Evolutionary conservation across 2,888 invertebrate genomes (phyloP).

Genomic region (Agrochola litura): DNA sequence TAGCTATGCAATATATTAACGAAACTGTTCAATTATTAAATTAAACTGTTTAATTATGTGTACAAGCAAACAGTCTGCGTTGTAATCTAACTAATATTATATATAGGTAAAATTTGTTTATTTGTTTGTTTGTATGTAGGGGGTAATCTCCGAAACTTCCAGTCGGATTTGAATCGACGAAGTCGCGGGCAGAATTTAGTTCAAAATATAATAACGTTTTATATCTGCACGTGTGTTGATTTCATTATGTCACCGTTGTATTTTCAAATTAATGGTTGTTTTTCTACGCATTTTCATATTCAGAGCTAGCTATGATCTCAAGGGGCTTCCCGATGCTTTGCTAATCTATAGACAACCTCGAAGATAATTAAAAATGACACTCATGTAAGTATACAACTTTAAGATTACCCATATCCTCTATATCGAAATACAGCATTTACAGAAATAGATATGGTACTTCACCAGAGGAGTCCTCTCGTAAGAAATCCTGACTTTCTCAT

Average conservation of each 20-base stretch:
- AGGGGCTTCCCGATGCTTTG: not conserved
- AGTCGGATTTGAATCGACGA: no score
- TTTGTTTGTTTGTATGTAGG: no score
- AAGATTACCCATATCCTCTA: no score
- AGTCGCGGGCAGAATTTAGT: no score
- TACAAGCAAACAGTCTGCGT: not conserved
- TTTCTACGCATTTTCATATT: not conserved
- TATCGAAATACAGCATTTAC: not conserved
- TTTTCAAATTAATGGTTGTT: not conserved
- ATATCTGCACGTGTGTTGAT: not conserved
- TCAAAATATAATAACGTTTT: not conserved
- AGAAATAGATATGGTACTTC: not conserved
- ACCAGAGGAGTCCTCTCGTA: not conserved
- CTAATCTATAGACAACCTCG: not conserved
- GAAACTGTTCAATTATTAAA: slow-evolving; percentile 6
- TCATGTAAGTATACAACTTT: no score
- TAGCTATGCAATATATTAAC: not conserved
- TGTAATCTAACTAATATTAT: not conserved
- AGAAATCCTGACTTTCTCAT: not conserved
- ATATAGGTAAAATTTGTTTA: no score
- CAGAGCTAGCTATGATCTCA: not conserved
- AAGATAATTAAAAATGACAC: no score
- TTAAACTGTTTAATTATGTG: slow-evolving; percentile 16
- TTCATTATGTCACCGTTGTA: not conserved
- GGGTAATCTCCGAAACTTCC: no score